These are phyloP conservation scores for Stenoptilia bipunctidactyla DNA, from an alignment of 2,888 invertebrate genomes.

Conservation along the genomic window DNA sequence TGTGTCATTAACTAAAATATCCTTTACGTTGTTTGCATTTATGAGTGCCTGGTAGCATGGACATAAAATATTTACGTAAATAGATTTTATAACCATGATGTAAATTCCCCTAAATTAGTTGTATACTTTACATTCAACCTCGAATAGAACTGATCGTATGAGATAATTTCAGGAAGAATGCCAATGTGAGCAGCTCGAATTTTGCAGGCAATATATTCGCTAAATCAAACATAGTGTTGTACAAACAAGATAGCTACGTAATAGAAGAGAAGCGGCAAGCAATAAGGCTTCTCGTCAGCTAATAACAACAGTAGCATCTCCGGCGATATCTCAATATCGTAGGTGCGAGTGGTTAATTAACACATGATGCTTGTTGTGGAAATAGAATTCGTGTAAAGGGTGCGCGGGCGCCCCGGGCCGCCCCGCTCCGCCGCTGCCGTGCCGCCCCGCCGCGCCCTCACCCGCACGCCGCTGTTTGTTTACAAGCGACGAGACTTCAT, in stretches of 20 bases:
- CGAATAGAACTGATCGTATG: too few relatives aligned
- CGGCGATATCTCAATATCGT: constrained; percentile 66
- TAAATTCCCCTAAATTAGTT: too few relatives aligned
- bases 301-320: constrained; percentile 64
- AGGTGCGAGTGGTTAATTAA: constrained; percentile 69
- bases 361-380: constrained; percentile 67
- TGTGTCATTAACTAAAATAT: constrained; percentile 31
- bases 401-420: constrained; percentile 51
- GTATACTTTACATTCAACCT: too few relatives aligned
- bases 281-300: constrained; percentile 57
- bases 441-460: constrained; percentile 46
- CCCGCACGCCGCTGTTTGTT: constrained; percentile 53
- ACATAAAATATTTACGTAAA: not conserved
- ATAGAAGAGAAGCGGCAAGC: constrained; percentile 36
- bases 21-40: constrained; percentile 11
- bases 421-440: constrained; percentile 21
- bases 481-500: constrained; percentile 71
- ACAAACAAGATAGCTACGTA: constrained; percentile 19
- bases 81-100: too few relatives aligned
- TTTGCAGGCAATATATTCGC: constrained; percentile 6
- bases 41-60: not conserved
- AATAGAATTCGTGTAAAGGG: constrained; percentile 67
- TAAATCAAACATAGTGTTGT: constrained; percentile 14
- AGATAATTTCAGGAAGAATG: too few relatives aligned
- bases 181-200: too few relatives aligned